Percentiles rank a stretch among this genome's conserved stretches.
Evolutionary conservation across 2,797 vertebrate genomes (phyloP).

Genomic region (Lateolabrax maculatus): DNA sequence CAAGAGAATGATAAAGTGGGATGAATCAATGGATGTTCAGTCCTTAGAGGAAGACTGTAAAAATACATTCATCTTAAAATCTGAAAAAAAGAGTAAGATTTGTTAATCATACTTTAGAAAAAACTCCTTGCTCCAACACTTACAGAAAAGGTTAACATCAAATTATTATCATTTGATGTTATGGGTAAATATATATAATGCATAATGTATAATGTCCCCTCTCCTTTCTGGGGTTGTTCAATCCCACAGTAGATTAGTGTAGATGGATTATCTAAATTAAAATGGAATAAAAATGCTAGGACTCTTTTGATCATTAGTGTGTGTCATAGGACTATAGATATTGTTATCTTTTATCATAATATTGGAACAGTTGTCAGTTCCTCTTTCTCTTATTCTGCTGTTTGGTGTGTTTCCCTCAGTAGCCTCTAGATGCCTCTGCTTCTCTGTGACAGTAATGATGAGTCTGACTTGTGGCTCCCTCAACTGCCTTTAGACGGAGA

Average conservation of each 20-base stretch:
- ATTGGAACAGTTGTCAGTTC: not conserved
- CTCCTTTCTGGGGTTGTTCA: not conserved
- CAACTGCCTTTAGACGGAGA: not conserved
- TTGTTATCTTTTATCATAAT: not conserved
- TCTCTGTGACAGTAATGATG: not conserved
- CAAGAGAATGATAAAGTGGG: too few species aligned
- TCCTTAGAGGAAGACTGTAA: too few species aligned
- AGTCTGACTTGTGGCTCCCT: not conserved
- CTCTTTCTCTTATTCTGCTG: not conserved
- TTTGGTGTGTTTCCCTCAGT: not conserved
- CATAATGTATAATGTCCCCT: not conserved
- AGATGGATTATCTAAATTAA: not conserved
- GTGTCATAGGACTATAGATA: not conserved
- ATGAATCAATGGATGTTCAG: not conserved
- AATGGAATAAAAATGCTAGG: not conserved
- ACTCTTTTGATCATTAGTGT: not conserved
- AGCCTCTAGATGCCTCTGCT: constrained; percentile 49
- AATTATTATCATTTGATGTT: not conserved
- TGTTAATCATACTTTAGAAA: too few species aligned
- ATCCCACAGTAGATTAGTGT: too few species aligned
- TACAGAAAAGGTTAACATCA: not conserved
- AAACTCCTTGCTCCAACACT: not conserved
- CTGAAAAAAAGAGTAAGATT: not conserved
- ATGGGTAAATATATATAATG: not conserved
- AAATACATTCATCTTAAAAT: not conserved